These are phyloP conservation scores for Cherax quadricarinatus DNA, from an alignment of 1,140 invertebrate genomes.

Conservation along the genomic window DNA sequence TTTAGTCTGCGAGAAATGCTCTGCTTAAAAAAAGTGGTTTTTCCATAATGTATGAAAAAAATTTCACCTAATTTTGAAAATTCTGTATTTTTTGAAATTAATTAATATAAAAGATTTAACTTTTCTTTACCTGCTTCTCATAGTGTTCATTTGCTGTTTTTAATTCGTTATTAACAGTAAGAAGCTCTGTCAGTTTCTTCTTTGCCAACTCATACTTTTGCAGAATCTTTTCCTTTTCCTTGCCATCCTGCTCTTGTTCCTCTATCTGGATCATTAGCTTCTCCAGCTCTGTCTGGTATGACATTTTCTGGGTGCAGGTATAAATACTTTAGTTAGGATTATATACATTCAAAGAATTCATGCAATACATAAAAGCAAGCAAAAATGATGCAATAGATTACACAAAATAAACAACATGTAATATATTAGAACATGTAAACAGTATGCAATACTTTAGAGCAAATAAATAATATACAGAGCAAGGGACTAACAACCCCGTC, in stretches of 20 bases:
- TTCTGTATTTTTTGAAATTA: no score
- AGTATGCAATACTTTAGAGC: no score
- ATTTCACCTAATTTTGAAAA: no score
- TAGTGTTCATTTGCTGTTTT: slow-evolving; percentile 38
- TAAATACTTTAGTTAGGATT: neutral
- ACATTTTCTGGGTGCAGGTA: neutral
- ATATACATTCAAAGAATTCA: neutral
- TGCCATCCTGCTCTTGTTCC: slow-evolving; percentile 24
- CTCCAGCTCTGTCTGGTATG: slow-evolving; percentile 48
- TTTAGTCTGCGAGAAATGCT: no score
- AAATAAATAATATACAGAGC: no score
- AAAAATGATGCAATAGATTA: no score
- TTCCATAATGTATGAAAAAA: no score
- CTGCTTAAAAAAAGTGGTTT: no score
- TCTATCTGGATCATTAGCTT: slow-evolving; percentile 34
- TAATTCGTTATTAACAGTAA: slow-evolving; percentile 19
- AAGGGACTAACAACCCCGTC: no score
- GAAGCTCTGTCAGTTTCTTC: slow-evolving; percentile 40
- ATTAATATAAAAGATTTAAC: neutral
- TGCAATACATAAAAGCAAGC: no score
- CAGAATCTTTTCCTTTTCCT: slow-evolving; percentile 28
- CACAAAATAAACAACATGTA: no score
- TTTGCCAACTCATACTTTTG: slow-evolving; percentile 58
- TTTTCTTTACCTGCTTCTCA: slow-evolving; percentile 38
- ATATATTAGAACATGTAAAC: no score